phyloP scores from a whole-genome alignment of 2,888 invertebrate species.

The Drosophila putrida region DNA sequence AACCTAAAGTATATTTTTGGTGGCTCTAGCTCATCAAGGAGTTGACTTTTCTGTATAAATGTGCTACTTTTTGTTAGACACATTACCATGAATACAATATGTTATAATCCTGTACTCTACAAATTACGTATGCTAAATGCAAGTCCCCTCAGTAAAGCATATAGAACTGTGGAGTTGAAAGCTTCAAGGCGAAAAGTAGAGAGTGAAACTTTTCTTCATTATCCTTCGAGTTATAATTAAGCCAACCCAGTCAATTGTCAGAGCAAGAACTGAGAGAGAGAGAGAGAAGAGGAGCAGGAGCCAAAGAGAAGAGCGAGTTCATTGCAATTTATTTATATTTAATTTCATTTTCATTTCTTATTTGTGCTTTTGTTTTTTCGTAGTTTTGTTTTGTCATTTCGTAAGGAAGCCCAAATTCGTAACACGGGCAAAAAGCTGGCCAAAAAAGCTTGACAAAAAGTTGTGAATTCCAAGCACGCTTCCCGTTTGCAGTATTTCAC shows the following conservation, averaged over 20 bases:
- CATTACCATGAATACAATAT: no score
- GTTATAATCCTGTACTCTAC: no score
- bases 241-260: slow-evolving; percentile 30
- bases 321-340: slow-evolving; percentile 50
- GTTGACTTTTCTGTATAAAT: no score
- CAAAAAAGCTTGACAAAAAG: slow-evolving; percentile 45
- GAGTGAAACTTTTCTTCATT: slow-evolving; percentile 10
- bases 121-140: no score
- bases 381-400: slow-evolving; percentile 14
- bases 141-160: not conserved
- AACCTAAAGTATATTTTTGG: no score
- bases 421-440: slow-evolving; percentile 14
- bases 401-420: slow-evolving; percentile 28
- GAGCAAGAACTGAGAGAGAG: slow-evolving; percentile 1
- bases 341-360: slow-evolving; percentile 26
- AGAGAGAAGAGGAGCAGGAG: no score
- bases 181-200: not conserved
- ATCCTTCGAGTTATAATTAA: slow-evolving; percentile 28
- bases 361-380: no score
- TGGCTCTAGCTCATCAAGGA: no score
- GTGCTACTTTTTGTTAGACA: no score
- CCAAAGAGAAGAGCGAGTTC: slow-evolving; percentile 27
- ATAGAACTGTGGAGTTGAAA: slow-evolving; percentile 1
- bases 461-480: slow-evolving; percentile 63
- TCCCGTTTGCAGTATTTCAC: slow-evolving; percentile 23